Conservation (phyloP, 2,797 vertebrate genomes). For the Discoglossus pictus region DNA sequence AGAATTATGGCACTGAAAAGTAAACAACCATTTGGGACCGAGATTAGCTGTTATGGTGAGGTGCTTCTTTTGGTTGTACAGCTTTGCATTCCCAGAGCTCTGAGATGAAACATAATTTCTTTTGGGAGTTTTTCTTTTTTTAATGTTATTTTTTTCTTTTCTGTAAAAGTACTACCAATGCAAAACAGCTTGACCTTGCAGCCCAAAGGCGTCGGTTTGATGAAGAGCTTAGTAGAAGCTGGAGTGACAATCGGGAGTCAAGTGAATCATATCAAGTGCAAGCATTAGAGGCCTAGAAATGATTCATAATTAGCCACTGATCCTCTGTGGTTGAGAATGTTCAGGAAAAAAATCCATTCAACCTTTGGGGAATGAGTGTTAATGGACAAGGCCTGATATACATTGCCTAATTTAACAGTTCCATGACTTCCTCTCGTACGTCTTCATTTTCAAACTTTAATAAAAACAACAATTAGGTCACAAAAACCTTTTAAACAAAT, state of each 20-base stretch:
- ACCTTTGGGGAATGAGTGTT: constrained; percentile 65
- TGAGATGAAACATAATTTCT: constrained; percentile 61
- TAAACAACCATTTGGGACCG: constrained; percentile 70
- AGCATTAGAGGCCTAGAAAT: constrained; percentile 75
- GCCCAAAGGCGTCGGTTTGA: constrained; percentile 67
- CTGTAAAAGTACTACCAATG: constrained; percentile 62
- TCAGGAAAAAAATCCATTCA: constrained; percentile 69
- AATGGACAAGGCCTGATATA: constrained; percentile 63
- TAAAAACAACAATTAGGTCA: not conserved
- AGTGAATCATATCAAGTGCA: constrained; percentile 83
- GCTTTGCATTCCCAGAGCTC: constrained; percentile 57
- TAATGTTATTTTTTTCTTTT: constrained; percentile 54
- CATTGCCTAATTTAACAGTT: constrained; percentile 60
- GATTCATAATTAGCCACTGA: constrained; percentile 81
- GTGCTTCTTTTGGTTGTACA: constrained; percentile 68
- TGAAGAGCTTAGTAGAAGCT: constrained; percentile 79
- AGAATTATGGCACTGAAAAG: constrained; percentile 52
- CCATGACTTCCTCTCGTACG: constrained; percentile 44
- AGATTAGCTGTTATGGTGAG: constrained; percentile 80
- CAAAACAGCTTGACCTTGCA: constrained; percentile 72
- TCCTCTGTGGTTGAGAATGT: constrained; percentile 72
- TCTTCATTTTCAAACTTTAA: constrained; percentile 29
- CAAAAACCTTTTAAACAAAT: not conserved
- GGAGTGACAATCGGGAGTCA: constrained; percentile 73
- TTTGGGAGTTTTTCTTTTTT: constrained; percentile 54